These are phyloP conservation scores for Perodicticus potto DNA, from an alignment of 2,797 vertebrate genomes.

Conservation along the genomic window DNA sequence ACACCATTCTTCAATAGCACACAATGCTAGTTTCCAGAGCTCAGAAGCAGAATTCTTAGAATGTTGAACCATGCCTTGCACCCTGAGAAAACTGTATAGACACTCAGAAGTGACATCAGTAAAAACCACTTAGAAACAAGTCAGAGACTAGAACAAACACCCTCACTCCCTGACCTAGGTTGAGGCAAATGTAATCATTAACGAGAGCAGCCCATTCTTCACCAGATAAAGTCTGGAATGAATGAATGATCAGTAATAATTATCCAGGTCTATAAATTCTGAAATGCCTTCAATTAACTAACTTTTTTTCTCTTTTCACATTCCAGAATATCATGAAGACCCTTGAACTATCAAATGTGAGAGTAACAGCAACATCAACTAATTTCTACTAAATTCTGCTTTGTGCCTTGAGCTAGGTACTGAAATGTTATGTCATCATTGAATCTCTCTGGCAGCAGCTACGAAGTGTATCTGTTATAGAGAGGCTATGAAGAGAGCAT, in stretches of 20 bases:
- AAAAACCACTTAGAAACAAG: constrained; percentile 40
- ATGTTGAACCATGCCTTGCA: neutral
- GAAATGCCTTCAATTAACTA: neutral
- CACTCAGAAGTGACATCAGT: neutral
- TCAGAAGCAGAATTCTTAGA: neutral
- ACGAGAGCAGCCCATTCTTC: neutral
- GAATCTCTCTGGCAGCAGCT: neutral
- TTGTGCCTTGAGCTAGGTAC: neutral
- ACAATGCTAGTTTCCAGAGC: neutral
- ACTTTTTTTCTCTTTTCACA: neutral
- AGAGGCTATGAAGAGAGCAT: neutral
- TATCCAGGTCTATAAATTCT: neutral
- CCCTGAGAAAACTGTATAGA: neutral
- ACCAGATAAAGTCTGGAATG: neutral
- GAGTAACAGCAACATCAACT: neutral
- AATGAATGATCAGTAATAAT: neutral
- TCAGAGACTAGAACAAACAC: neutral
- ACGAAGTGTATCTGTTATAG: neutral
- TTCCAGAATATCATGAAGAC: neutral
- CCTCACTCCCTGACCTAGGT: neutral
- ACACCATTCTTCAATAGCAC: neutral
- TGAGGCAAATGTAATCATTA: neutral
- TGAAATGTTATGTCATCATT: neutral
- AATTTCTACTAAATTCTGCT: neutral
- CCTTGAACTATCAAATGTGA: neutral